Evolutionary conservation across 2,888 invertebrate genomes (phyloP).

Genomic region (Pegoplata infirma): DNA sequence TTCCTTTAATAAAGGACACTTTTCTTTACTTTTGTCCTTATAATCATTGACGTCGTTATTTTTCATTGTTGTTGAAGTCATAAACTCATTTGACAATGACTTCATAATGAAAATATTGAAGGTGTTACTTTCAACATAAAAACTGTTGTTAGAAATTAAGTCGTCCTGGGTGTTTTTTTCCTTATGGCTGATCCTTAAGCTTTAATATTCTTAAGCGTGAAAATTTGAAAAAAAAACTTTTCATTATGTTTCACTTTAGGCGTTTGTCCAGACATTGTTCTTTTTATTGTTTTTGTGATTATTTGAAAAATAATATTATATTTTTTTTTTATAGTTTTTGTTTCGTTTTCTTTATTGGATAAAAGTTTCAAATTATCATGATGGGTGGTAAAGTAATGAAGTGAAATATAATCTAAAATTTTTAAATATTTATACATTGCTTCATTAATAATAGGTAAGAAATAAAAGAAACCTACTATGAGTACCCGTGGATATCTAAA

Average conservation of each 20-base stretch:
- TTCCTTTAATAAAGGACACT: conserved; percentile 44
- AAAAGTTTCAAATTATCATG: conserved; percentile 52
- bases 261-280: conserved; percentile 29
- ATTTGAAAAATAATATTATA: conserved; percentile 56
- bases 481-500: too few species aligned
- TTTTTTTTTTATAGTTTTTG: conserved; percentile 55
- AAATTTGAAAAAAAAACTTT: conserved; percentile 25
- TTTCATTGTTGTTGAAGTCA: conserved; percentile 64
- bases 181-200: conserved; percentile 57
- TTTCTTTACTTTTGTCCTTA: conserved; percentile 38
- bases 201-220: conserved; percentile 46
- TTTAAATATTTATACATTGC: too few species aligned
- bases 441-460: too few species aligned
- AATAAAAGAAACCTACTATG: too few species aligned
- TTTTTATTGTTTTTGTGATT: conserved; percentile 36
- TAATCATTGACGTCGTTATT: conserved; percentile 61
- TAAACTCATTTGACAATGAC: conserved; percentile 69
- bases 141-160: too few species aligned
- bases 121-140: conserved; percentile 71
- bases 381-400: conserved; percentile 63
- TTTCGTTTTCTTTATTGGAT: conserved; percentile 12
- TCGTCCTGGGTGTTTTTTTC: too few species aligned
- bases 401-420: conserved; percentile 11
- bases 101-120: conserved; percentile 76
- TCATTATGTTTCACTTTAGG: conserved; percentile 45